phyloP scores from a whole-genome alignment of 37 sponge, comb jelly and placozoan genomes.

The Beroe forskalii region DNA sequence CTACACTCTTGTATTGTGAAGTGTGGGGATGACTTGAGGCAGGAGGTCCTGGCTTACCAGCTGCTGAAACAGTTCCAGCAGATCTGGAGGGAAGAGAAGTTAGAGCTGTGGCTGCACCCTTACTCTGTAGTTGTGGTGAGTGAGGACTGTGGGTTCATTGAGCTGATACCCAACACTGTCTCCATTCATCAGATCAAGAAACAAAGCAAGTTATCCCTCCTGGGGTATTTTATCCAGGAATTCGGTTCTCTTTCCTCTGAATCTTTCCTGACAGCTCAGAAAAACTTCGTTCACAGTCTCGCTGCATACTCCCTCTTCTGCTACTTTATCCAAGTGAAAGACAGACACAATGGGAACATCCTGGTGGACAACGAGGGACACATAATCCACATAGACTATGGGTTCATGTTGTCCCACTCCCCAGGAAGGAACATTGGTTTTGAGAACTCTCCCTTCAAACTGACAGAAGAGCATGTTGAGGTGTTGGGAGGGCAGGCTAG shows the following conservation, averaged over 20 bases:
- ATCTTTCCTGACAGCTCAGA: constrained; percentile 79
- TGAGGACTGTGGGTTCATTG: constrained; percentile 85
- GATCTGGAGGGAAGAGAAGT: constrained; percentile 82
- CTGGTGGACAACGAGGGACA: constrained; percentile 87
- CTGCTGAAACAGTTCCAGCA: constrained; percentile 84
- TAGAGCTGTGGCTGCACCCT: constrained; percentile 81
- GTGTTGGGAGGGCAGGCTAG: constrained; percentile 90
- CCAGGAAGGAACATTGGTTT: constrained; percentile 93
- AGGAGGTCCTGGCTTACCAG: constrained; percentile 87
- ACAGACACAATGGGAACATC: constrained; percentile 97
- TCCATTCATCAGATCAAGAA: constrained; percentile 96
- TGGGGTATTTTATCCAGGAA: constrained; percentile 81
- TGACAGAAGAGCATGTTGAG: constrained; percentile 89
- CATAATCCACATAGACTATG: constrained; percentile 98
- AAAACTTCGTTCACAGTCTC: constrained; percentile 90
- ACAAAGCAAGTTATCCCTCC: constrained; percentile 73
- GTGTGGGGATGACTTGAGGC: constrained; percentile 93
- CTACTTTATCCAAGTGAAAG: constrained; percentile 92
- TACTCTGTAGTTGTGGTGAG: constrained; percentile 83
- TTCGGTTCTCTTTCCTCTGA: constrained; percentile 81
- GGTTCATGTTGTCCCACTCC: constrained; percentile 87
- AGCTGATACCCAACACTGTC: constrained; percentile 87
- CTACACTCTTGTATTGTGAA: constrained; percentile 87
- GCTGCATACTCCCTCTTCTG: constrained; percentile 94
- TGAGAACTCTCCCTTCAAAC: constrained; percentile 95